Percentiles rank a stretch among this genome's conserved stretches.
These are phyloP conservation scores for Lasioglossum villosulum DNA, from an alignment of 2,888 invertebrate genomes.

Conservation along the genomic window DNA sequence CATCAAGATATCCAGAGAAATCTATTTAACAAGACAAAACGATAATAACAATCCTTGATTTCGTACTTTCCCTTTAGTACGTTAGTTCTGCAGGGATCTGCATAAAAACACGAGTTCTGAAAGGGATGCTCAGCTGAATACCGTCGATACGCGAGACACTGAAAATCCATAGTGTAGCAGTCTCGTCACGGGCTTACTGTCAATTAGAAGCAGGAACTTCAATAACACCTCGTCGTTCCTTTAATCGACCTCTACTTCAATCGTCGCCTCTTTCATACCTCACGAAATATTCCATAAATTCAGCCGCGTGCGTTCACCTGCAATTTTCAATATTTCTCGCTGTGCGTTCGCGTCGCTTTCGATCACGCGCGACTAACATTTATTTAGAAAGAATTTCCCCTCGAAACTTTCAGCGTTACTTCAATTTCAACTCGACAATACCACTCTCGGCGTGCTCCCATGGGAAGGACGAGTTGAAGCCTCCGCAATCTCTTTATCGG, in stretches of 20 bases:
- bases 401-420: not conserved
- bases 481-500: not conserved
- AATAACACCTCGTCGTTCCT: not conserved
- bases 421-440: not conserved
- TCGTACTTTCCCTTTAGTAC: not conserved
- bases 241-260: conserved; percentile 4
- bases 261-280: not conserved
- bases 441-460: not conserved
- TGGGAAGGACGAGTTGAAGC: not conserved
- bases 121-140: not conserved
- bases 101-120: not conserved
- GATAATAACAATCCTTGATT: not conserved
- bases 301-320: not conserved
- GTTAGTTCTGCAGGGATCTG: not conserved
- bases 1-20: too few relatives aligned
- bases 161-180: not conserved
- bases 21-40: not conserved
- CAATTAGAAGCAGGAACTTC: not conserved
- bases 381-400: not conserved
- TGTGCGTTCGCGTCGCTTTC: not conserved
- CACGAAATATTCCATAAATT: not conserved
- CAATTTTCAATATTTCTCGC: not conserved
- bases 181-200: not conserved
- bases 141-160: not conserved
- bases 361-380: not conserved